A percentile compares a stretch with the other conserved stretches of the same genome.
These are phyloP conservation scores for Heliornis fulica DNA, from an alignment of 2,113 vertebrate genomes.

Conservation along the genomic window DNA sequence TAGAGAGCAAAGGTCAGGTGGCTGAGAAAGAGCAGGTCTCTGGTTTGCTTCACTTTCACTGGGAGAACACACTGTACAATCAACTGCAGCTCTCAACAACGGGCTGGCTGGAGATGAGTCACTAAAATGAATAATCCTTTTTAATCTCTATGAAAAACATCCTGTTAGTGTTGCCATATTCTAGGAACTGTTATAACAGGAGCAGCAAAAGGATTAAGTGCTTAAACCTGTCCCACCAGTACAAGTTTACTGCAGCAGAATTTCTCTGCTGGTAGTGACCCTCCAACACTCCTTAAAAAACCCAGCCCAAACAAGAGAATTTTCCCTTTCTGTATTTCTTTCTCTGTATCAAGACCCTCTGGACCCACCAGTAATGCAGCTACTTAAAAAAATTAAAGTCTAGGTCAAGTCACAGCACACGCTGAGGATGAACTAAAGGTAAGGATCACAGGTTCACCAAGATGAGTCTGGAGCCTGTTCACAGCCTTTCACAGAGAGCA, in stretches of 20 bases:
- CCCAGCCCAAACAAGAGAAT: background rate
- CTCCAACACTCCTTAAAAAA: background rate
- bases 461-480: background rate
- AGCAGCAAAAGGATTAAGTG: conserved; percentile 38
- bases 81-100: conserved; percentile 9
- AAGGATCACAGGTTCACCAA: background rate
- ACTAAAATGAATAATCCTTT: conserved; percentile 48
- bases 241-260: conserved; percentile 13
- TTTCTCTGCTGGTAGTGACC: background rate
- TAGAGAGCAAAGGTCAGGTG: background rate
- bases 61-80: background rate
- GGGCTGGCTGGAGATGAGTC: conserved; percentile 51
- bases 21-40: background rate
- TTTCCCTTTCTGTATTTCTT: background rate
- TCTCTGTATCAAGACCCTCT: background rate
- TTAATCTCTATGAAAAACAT: conserved; percentile 61
- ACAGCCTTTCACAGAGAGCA: background rate
- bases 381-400: background rate
- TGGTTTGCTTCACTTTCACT: conserved; percentile 16
- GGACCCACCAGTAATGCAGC: background rate
- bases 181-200: conserved; percentile 55
- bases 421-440: background rate
- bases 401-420: background rate
- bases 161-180: conserved; percentile 52
- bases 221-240: conserved; percentile 25